A percentile compares a stretch with the other conserved stretches of the same genome.
phyloP scores from a whole-genome alignment of 1,140 invertebrate genomes.

The Trissolcus basalis region DNA sequence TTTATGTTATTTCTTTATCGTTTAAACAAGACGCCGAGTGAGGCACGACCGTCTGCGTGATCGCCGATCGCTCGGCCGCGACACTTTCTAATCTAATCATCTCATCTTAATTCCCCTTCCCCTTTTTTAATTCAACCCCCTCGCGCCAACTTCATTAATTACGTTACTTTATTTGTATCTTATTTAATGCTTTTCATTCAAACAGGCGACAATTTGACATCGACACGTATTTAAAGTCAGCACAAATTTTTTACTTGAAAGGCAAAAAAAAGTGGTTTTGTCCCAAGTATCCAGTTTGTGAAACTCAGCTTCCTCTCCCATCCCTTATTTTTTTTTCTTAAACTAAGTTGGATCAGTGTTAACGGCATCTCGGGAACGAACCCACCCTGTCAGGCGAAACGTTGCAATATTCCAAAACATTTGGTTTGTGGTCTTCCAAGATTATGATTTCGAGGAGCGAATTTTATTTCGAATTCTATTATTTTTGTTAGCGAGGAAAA shows the following conservation, averaged over 20 bases:
- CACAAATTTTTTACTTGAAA: constrained; percentile 18
- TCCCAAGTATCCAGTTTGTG: too few species aligned
- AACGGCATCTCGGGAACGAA: constrained; percentile 10
- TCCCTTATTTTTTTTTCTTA: constrained; percentile 2
- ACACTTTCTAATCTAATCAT: too few species aligned
- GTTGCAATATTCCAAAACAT: constrained; percentile 71
- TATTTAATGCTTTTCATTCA: constrained; percentile 33
- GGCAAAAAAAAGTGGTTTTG: constrained; percentile 16
- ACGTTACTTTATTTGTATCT: constrained; percentile 27
- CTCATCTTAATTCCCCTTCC: too few species aligned
- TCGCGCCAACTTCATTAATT: too few species aligned
- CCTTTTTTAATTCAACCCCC: too few species aligned
- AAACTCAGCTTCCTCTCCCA: too few species aligned
- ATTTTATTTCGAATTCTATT: constrained; percentile 32
- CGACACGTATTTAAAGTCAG: constrained; percentile 9
- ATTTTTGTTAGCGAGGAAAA: constrained; percentile 3
- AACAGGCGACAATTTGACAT: constrained; percentile 23
- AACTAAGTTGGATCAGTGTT: background rate
- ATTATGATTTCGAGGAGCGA: background rate
- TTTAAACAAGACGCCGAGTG: too few species aligned
- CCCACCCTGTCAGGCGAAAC: constrained; percentile 62
- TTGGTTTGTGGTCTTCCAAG: constrained; percentile 6
- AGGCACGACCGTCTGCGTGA: too few species aligned
- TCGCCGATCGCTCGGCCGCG: too few species aligned
- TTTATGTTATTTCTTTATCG: too few species aligned